Evolutionary conservation across 2,797 vertebrate species (phyloP).

Genomic region (Rhinichthys osculus): DNA sequence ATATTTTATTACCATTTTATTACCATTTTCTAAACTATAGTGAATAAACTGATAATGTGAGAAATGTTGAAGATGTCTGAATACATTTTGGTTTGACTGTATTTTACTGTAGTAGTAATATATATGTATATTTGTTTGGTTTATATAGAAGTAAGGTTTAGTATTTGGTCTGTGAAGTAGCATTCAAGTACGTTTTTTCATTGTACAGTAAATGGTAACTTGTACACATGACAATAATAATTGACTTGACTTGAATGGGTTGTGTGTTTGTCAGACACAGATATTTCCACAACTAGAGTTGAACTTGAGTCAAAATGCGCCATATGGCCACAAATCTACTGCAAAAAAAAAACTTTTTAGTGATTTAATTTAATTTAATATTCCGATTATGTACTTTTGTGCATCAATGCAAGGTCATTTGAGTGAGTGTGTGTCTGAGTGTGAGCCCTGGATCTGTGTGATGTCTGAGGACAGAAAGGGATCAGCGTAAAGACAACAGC

Average conservation of each 20-base stretch:
- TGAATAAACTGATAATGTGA: too few relatives aligned
- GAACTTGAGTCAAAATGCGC: background rate
- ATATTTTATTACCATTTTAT: too few relatives aligned
- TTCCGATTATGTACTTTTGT: background rate
- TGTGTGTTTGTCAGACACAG: background rate
- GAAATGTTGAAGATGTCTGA: too few relatives aligned
- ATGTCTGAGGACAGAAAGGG: slow-evolving; percentile 63
- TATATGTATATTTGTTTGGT: too few relatives aligned
- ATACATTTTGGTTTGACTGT: too few relatives aligned
- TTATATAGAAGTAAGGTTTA: too few relatives aligned
- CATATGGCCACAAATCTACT: background rate
- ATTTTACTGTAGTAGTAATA: too few relatives aligned
- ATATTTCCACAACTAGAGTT: background rate
- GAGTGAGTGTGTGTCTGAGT: slow-evolving; percentile 36
- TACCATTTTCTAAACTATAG: too few relatives aligned
- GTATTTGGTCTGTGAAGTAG: too few relatives aligned
- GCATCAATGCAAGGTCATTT: background rate
- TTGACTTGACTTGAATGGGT: background rate
- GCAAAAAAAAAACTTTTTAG: background rate
- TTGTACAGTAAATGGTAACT: too few relatives aligned
- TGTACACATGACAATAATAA: too few relatives aligned
- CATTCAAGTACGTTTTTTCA: too few relatives aligned
- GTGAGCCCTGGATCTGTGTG: slow-evolving; percentile 69
- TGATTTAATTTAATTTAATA: background rate
- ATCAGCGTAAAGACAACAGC: slow-evolving; percentile 49